Evolutionary conservation across 2,797 vertebrate species (phyloP).

Genomic region (Spheniscus humboldti): DNA sequence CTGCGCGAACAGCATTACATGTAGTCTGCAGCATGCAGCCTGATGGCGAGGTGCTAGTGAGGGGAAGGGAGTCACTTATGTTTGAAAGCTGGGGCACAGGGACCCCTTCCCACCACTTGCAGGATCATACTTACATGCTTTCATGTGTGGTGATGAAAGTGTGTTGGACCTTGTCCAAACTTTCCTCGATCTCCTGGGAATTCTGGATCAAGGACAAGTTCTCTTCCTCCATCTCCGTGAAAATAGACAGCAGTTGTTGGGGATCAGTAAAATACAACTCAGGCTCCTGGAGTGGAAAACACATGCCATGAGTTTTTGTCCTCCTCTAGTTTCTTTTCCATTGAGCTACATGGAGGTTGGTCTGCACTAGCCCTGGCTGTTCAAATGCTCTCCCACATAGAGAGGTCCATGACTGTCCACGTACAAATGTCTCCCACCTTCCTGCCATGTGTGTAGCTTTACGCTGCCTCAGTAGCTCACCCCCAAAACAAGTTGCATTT

Average conservation of each 20-base stretch:
- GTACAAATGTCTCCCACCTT: not conserved
- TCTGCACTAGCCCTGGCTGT: not conserved
- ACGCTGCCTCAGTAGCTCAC: not conserved
- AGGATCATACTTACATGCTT: conserved; percentile 75
- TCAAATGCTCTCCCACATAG: not conserved
- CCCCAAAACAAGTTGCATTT: not conserved
- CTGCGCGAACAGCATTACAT: accelerated
- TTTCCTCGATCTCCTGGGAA: conserved; percentile 80
- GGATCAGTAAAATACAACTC: conserved; percentile 89
- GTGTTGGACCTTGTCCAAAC: conserved; percentile 75
- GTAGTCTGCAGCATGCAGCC: not conserved
- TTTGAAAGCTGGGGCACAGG: not conserved
- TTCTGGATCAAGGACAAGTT: conserved; percentile 87
- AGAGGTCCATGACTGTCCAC: not conserved
- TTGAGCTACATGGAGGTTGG: not conserved
- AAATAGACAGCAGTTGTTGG: conserved; percentile 83
- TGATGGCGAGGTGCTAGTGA: not conserved
- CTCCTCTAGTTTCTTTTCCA: not conserved
- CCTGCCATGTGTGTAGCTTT: not conserved
- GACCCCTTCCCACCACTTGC: not conserved
- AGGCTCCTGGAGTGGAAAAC: conserved; percentile 66
- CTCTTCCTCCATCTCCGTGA: conserved; percentile 85
- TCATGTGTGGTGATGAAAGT: conserved; percentile 68
- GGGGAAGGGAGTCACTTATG: not conserved
- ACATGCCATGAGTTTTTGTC: accelerated